A percentile compares a stretch with the other conserved stretches of the same genome.
These are phyloP conservation scores for Metellina segmentata DNA, from an alignment of 2,888 invertebrate genomes.

Conservation along the genomic window DNA sequence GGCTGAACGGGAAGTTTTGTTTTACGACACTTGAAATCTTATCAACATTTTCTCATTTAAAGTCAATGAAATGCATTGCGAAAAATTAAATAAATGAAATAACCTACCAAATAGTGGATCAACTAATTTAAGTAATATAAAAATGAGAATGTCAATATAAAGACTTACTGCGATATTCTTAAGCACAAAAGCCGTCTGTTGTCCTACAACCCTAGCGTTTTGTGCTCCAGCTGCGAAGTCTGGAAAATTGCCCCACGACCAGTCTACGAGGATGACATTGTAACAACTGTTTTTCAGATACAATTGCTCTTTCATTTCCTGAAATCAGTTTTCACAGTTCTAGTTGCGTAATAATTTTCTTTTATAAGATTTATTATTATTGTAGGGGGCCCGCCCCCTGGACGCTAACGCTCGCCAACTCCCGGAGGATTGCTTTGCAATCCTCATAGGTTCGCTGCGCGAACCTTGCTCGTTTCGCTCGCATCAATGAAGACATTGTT, in stretches of 20 bases:
- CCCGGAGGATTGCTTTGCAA: no score
- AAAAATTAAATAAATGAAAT: neutral
- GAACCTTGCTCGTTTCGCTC: no score
- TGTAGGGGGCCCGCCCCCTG: no score
- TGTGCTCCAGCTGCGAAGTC: neutral
- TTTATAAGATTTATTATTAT: no score
- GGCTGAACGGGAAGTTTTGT: neutral
- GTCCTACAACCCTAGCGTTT: neutral
- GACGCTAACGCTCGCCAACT: no score
- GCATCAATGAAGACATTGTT: no score
- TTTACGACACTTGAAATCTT: no score
- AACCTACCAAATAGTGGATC: neutral
- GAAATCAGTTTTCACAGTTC: neutral
- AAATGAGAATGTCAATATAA: neutral
- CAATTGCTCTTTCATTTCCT: slow-evolving; percentile 45
- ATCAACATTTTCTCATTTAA: no score
- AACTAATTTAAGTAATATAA: neutral
- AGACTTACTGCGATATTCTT: slow-evolving; percentile 26
- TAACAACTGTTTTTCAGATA: neutral
- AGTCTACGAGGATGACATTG: slow-evolving; percentile 47
- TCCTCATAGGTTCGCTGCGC: no score
- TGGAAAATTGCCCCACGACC: slow-evolving; percentile 48
- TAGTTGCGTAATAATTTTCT: no score
- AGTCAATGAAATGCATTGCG: neutral
- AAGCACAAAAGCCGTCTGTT: slow-evolving; percentile 4